Base-by-base conservation (phyloP, 2,113 vertebrate genomes). In the Hyaena hyaena region DNA sequence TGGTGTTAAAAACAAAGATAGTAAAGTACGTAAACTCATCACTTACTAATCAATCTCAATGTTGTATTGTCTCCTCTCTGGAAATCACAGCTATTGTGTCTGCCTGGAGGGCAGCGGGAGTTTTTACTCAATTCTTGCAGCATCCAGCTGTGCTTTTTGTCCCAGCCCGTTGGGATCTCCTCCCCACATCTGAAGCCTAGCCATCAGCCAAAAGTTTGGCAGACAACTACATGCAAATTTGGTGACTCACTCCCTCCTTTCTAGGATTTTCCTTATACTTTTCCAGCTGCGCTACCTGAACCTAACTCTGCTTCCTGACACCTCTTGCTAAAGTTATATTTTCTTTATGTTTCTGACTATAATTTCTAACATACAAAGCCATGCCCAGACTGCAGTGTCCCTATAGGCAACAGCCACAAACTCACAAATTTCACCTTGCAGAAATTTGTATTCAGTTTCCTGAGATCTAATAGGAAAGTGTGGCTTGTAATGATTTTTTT, bases 51-150 rank as follows among this genome's bases (percentile, higher is more conserved):
- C 76, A 80, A 50, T 88, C 63, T 71, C 23, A 17, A 43, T 2
- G 4, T 28, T 74, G 9, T 53, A 23, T n/a, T 31, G 2, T n/a
- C 69, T 90, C n/a, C 16, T 55, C 35, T 77, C 9, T 17, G 61
- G 35, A 63, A 19, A 23, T 53, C 55, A 8, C 1, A 9, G 31
- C 61, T 76, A 2, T 7, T 28, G 6, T 50, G 4, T 77, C 21
- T 16, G 39, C 10, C 0, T 39, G 55, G 4, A 0, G 4, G n/a
- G 7, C 3, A 55, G n/a, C 15, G 23, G 43, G 43, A 81, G 15
- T 39, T 15, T 48, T 33, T 1, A 19, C 39, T 92, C n/a, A 35
- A 26, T 50, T 61, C 31, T 58, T 69, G 35, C 24, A 3, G 11
- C 14, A 43, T 61, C 33, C 0, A 17, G 35, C 50, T 50, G 76